Conservation (phyloP, 2,888 invertebrate genomes). For the Dolomedes plantarius region DNA sequence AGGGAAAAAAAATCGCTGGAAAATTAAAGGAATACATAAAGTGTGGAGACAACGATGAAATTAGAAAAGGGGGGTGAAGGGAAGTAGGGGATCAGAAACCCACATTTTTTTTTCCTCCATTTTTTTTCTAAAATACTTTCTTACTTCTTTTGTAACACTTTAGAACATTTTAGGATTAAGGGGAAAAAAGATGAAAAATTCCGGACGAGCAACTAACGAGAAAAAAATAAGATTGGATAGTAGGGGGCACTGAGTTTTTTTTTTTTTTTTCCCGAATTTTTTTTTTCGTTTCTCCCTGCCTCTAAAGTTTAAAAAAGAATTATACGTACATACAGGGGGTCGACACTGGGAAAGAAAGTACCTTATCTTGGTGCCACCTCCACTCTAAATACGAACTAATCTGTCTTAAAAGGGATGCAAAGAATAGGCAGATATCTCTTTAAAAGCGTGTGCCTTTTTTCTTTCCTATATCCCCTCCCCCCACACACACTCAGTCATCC, state of each 20-base stretch:
- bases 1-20: conserved; percentile 50
- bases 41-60: conserved; percentile 70
- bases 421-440: conserved; percentile 50
- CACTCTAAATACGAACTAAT: conserved; percentile 70
- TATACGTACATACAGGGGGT: conserved; percentile 37
- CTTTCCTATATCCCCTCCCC: conserved; percentile 19
- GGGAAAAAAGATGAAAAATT: conserved; percentile 18
- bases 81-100: conserved; percentile 10
- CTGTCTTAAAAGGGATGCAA: conserved; percentile 67
- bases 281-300: conserved; percentile 29
- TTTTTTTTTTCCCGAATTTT: conserved; percentile 23
- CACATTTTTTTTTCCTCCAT: conserved; percentile 3
- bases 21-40: conserved; percentile 72
- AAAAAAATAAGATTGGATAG: conserved; percentile 52
- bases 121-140: conserved; percentile 48
- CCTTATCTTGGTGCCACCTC: conserved; percentile 65
- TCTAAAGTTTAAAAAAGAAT: conserved; percentile 62
- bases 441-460: conserved; percentile 35
- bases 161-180: conserved; percentile 70
- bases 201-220: conserved; percentile 62
- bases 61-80: conserved; percentile 39
- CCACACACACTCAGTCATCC: no score
- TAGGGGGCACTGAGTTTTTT: conserved; percentile 23
- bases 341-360: conserved; percentile 46
- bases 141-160: conserved; percentile 68